Conservation (phyloP, 2,888 invertebrate genomes). For the Gymnocheta viridis region DNA sequence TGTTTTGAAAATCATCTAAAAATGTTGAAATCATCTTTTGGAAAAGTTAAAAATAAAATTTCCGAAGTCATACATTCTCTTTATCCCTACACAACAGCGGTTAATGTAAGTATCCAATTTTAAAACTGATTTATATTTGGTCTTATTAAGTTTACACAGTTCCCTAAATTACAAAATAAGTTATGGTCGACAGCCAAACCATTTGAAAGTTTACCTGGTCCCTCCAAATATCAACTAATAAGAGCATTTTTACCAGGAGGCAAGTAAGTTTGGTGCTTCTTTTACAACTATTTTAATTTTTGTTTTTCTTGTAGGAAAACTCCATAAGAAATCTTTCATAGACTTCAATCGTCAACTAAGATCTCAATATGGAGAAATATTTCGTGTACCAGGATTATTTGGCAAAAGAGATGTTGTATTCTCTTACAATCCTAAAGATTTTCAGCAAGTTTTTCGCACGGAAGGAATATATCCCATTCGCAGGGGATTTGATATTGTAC, state of each 20-base stretch:
- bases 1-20: not conserved
- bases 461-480: conserved; percentile 70
- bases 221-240: conserved; percentile 78
- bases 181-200: conserved; percentile 41
- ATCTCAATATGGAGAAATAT: conserved; percentile 78
- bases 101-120: conserved; percentile 16
- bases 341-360: conserved; percentile 55
- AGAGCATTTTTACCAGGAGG: conserved; percentile 82
- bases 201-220: conserved; percentile 51
- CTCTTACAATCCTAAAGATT: conserved; percentile 83
- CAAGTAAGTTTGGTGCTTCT: conserved; percentile 66
- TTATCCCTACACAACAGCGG: not conserved
- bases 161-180: not conserved
- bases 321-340: conserved; percentile 50
- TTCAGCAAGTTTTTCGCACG: conserved; percentile 78
- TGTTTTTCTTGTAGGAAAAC: conserved; percentile 19
- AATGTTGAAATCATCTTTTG: conserved; percentile 19
- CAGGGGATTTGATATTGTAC: conserved; percentile 79
- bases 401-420: conserved; percentile 76
- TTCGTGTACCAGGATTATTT: conserved; percentile 78
- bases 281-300: not conserved
- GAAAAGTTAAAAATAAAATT: not conserved
- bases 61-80: not conserved
- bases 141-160: not conserved
- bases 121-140: no score